Base-by-base conservation (phyloP, 1,140 invertebrate species). In the Hormaphis cornu region DNA sequence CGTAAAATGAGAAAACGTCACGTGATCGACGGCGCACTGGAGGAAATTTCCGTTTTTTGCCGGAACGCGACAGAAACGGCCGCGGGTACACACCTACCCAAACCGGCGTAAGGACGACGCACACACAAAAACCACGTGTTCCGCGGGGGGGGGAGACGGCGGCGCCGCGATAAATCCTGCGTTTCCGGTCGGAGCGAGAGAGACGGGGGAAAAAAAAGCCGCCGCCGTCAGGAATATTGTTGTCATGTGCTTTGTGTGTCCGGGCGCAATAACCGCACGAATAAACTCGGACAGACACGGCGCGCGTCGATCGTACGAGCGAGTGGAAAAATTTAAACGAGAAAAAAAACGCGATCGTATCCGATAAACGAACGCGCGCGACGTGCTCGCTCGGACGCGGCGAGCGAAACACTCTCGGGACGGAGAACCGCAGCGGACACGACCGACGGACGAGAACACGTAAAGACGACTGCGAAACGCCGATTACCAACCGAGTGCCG, bases 401-500 rank as follows among this genome's bases (percentile, higher is more conserved):
- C 5, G 46, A 50, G 46, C 46, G 46, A 50, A 24, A 52, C 26
- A 20, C 26, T 18, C 26, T n/a, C 16, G 16, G 18, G 20, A 44
- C 58, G 44, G 22, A 44, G 7, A 28, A n/a, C 12, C 22, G n/a
- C 26, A 20, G 18, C 26, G 22, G 1, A 28, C 37, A 63, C 59
- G 26, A 63, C 59, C 22, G 24, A 12, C 24, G 14, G 5, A 42
- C 24, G 33, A 22, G 30, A 28, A 46, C 46, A 63, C 59, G 18
- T 46, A 63, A 63, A 40, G 40, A 12, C 42, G 59, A 63, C 40
- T 63, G 40, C 42, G 18, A 63, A 63, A 63, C 59, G 40, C 10
- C 42, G 59, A 63, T 24, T 63, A 26, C 42, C 42, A 44, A 30
- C 40, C 22, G 35, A 16, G 42, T 18, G 28, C 59, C 42, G 58